These are phyloP conservation scores for Axinella damicornis DNA, from an alignment of 37 sponge, comb jelly and placozoan genomes.

Conservation along the genomic window DNA sequence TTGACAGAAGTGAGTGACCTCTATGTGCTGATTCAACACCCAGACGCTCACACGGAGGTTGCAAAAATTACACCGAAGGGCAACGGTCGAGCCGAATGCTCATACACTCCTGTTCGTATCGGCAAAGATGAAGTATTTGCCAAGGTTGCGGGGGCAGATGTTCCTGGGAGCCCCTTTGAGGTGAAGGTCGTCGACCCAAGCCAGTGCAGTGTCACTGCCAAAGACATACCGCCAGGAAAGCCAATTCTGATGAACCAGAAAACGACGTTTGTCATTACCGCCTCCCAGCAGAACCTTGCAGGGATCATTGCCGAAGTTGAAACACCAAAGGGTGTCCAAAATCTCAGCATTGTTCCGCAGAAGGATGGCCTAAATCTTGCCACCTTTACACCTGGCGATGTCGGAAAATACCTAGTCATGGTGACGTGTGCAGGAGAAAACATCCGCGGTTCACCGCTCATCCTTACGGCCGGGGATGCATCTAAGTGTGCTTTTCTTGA, in stretches of 20 bases:
- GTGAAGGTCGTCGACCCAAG: conserved; percentile 78
- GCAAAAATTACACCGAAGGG: conserved; percentile 32
- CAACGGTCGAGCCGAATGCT: conserved; percentile 42
- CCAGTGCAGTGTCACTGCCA: conserved; percentile 68
- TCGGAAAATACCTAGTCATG: conserved; percentile 75
- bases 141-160: conserved; percentile 50
- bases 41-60: conserved; percentile 42
- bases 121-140: conserved; percentile 67
- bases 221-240: conserved; percentile 64
- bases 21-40: conserved; percentile 50
- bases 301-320: conserved; percentile 56
- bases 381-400: conserved; percentile 54
- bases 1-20: conserved; percentile 32
- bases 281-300: conserved; percentile 30
- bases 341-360: conserved; percentile 14
- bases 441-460: conserved; percentile 84
- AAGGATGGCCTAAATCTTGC: conserved; percentile 40
- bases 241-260: conserved; percentile 45
- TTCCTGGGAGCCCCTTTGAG: conserved; percentile 81
- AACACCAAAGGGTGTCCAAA: conserved; percentile 39
- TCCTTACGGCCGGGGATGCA: conserved; percentile 61
- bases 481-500: conserved; percentile 60
- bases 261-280: conserved; percentile 55
- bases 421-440: conserved; percentile 85
- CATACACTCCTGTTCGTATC: conserved; percentile 55